Base-by-base conservation (phyloP, 2,888 invertebrate genomes). In the Notocelia uddmanniana region DNA sequence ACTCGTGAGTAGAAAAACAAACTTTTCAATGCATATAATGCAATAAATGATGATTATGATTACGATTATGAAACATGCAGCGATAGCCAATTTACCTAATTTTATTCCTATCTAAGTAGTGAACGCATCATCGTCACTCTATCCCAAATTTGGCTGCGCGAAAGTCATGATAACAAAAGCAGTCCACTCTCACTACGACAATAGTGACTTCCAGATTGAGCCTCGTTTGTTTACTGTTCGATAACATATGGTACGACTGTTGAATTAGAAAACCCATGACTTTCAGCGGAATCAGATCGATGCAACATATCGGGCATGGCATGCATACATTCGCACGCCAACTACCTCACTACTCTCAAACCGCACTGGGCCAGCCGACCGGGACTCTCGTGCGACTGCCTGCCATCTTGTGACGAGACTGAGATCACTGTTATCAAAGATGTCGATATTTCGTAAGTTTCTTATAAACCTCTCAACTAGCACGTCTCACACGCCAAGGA, bases 371-470 rank as follows among this genome's bases (percentile, higher is more conserved):
- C 96, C 0, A 78, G 77, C 11, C 92, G 95, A 0, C 94, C 94
- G 0, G 96, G 96, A 0, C 86, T 96, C 18, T 90, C 94, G 1
- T 97, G 97, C 77, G 93, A 95, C 80, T 97, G 97, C 78, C 82
- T 96, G 69, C 96, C 96, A 0, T 96, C 96, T 15, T 97, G 97
- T 81, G 95, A 95, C 0, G 96, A 97, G 85, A 95, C 95, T 10
- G 96, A 97, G 77, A 94, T 96, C 71, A 94, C 95, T 5, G 90
- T 95, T 18, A 94, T 96, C 64, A 94, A 94, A 78, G 95, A 95
- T 74, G 89, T 90, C n/a, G 87, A 89, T 75, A 83, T 77, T 3
- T 74, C 79, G 91, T 91, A 76, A 84, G 87, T 80, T 21, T 6
- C n/a, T 13, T 15, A 13, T 54, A 19, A n/a, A 31, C 31, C 31